phyloP scores from a whole-genome alignment of 1,140 invertebrate genomes.

The Halictus rubicundus region DNA sequence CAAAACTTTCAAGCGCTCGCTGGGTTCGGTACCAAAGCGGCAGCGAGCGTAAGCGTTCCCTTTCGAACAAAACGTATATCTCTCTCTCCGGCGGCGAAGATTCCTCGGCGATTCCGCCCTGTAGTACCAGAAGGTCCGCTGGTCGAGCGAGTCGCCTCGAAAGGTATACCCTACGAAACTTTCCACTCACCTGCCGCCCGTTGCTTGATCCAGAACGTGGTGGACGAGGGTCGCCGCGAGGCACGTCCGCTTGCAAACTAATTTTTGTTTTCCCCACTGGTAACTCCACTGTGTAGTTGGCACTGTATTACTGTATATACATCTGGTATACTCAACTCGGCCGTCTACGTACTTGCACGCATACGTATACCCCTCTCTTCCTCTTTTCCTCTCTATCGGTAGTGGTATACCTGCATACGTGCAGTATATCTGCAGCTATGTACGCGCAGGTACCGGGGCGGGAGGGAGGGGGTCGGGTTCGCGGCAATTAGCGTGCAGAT shows the following conservation, averaged over 20 bases:
- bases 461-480: neutral
- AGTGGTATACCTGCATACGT: too few species aligned
- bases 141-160: constrained; percentile 16
- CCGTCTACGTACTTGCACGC: neutral
- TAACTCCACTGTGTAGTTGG: constrained; percentile 59
- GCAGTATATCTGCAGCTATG: too few species aligned
- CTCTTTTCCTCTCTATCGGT: too few species aligned
- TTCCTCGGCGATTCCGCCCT: neutral
- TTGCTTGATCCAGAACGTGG: constrained; percentile 41
- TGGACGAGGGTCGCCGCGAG: constrained; percentile 47
- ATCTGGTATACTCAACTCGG: neutral
- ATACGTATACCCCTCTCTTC: too few species aligned
- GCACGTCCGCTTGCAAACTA: constrained; percentile 58
- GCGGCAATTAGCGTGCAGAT: neutral
- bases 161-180: constrained; percentile 32
- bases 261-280: constrained; percentile 59
- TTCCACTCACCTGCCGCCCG: constrained; percentile 48
- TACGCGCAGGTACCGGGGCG: too few species aligned
- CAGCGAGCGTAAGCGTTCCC: too few species aligned
- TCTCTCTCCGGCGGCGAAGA: too few species aligned
- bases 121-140: constrained; percentile 9
- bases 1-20: too few species aligned
- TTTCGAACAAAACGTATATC: too few species aligned
- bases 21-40: too few species aligned
- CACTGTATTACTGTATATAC: constrained; percentile 53